phyloP scores from a whole-genome alignment of 2,113 vertebrate genomes.

The Neotragus pygmaeus region DNA sequence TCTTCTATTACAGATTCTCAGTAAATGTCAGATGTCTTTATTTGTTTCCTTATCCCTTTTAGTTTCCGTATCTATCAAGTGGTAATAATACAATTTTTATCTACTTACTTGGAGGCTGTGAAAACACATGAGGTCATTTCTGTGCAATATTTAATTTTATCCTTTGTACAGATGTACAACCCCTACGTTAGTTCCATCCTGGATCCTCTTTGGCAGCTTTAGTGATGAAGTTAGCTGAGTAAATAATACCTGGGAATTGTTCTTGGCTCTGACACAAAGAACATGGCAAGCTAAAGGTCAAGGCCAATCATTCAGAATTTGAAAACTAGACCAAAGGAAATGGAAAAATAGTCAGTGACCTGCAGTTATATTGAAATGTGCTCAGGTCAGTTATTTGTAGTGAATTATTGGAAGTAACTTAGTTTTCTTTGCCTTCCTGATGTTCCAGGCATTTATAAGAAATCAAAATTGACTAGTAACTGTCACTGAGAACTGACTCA shows the following conservation, averaged over 20 bases:
- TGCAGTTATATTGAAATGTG: slow-evolving; percentile 4
- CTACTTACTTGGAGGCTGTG: not conserved
- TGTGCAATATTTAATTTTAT: slow-evolving; percentile 5
- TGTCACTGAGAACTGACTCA: not conserved
- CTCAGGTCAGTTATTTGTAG: slow-evolving; percentile 26
- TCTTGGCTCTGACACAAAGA: slow-evolving; percentile 20
- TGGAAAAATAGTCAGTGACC: not conserved
- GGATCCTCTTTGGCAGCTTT: slow-evolving; percentile 28
- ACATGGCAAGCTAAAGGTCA: slow-evolving; percentile 32
- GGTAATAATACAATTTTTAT: not conserved
- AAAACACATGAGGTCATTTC: slow-evolving; percentile 40
- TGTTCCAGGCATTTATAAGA: not conserved
- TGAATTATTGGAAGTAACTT: not conserved
- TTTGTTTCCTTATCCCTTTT: slow-evolving; percentile 1
- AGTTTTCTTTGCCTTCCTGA: not conserved
- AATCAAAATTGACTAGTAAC: not conserved
- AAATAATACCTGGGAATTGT: slow-evolving; percentile 38
- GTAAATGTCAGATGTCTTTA: not conserved
- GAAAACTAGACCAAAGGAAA: slow-evolving; percentile 37
- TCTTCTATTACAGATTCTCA: not conserved
- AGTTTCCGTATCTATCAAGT: not conserved
- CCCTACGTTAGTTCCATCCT: not conserved
- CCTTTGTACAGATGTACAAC: not conserved
- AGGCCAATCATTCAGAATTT: not conserved
- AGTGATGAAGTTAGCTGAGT: slow-evolving; percentile 32